A percentile compares a stretch with the other conserved stretches of the same genome.
phyloP scores from a whole-genome alignment of 35 echinoderm and acorn worm genomes.

The Apostichopus japonicus region DNA sequence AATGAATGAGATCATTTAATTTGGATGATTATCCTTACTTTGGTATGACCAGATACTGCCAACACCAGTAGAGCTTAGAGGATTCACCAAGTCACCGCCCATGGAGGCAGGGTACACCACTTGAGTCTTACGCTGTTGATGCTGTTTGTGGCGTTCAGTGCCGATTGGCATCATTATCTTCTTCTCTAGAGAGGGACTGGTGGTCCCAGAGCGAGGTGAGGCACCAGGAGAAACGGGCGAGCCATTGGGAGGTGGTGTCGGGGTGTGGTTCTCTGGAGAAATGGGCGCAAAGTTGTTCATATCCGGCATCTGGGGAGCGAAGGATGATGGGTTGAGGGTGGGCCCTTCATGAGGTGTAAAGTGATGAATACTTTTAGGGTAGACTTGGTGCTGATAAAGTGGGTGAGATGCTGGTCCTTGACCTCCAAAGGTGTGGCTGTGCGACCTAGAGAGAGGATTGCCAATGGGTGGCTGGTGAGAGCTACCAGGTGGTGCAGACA shows the following conservation, averaged over 20 bases:
- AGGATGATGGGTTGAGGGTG: constrained; percentile 46
- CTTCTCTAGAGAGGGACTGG: constrained; percentile 76
- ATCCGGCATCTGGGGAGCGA: constrained; percentile 57
- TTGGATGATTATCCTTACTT: constrained; percentile 38
- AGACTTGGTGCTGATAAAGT: constrained; percentile 9
- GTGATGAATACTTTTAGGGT: constrained; percentile 65
- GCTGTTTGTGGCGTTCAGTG: constrained; percentile 78
- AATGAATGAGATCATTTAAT: no score
- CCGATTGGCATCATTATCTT: constrained; percentile 88
- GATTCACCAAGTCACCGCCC: constrained; percentile 63
- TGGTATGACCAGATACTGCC: constrained; percentile 89
- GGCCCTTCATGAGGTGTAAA: constrained; percentile 52
- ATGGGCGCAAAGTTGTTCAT: constrained; percentile 74
- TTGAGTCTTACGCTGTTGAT: constrained; percentile 69
- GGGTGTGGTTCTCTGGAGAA: constrained; percentile 66
- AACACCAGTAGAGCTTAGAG: constrained; percentile 47
- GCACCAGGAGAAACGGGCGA: constrained; percentile 88
- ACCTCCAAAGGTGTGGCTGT: constrained; percentile 35
- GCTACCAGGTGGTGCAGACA: constrained; percentile 41
- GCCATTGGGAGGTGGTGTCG: constrained; percentile 80
- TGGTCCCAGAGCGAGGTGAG: constrained; percentile 89
- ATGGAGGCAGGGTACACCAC: constrained; percentile 57
- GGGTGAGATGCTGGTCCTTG: constrained; percentile 25
- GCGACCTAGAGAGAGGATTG: constrained; percentile 50
- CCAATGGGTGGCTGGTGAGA: constrained; percentile 44